phyloP scores from a whole-genome alignment of 2,113 vertebrate genomes.

The Suncus etruscus region DNA sequence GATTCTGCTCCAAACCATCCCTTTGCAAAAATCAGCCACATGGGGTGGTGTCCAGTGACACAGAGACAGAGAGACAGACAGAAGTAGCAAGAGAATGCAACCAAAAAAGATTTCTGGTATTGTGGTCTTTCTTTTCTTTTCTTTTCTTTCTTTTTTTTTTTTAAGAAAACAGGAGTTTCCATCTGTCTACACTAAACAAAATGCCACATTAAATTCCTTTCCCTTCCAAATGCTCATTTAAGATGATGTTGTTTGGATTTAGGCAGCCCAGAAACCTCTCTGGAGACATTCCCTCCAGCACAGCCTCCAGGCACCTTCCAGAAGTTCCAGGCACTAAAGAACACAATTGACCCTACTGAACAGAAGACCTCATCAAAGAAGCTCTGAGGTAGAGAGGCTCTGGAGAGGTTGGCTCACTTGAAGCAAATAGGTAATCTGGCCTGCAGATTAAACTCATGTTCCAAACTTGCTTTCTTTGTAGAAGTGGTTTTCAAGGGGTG shows the following conservation, averaged over 20 bases:
- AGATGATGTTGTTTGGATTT: not conserved
- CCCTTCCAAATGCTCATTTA: not conserved
- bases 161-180: not conserved
- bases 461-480: not conserved
- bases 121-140: not conserved
- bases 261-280: not conserved
- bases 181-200: not conserved
- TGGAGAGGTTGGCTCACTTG: not conserved
- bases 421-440: not conserved
- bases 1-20: not conserved
- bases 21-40: not conserved
- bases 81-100: not conserved
- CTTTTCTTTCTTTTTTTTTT: not conserved
- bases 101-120: not conserved
- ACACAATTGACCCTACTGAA: not conserved
- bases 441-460: not conserved
- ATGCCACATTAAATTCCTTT: not conserved
- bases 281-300: not conserved
- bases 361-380: not conserved
- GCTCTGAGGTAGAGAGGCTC: fast-evolving
- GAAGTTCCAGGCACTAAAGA: not conserved
- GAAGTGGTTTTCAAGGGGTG: not conserved
- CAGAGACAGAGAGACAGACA: not conserved
- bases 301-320: not conserved
- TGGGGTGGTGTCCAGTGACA: not conserved